phyloP scores from a whole-genome alignment of 2,888 invertebrate species.

The Morpho achilles region DNA sequence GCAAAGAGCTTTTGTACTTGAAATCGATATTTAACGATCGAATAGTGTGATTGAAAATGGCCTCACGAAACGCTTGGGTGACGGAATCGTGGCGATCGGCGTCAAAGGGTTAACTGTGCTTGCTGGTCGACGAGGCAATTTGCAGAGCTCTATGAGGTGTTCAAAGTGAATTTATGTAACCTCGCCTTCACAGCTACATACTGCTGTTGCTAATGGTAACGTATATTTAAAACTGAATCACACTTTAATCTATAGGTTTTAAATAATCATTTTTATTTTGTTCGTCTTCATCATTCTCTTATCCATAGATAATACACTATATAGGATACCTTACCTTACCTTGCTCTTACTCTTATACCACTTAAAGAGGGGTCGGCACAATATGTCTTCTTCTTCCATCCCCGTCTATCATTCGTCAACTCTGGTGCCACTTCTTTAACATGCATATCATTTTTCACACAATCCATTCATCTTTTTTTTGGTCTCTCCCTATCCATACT shows the following conservation, averaged over 20 bases:
- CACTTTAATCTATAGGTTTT: neutral
- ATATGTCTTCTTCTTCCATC: no score
- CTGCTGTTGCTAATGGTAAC: neutral
- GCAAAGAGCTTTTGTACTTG: neutral
- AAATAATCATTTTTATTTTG: no score
- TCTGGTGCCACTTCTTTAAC: no score
- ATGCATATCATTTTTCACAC: no score
- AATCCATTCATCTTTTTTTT: no score
- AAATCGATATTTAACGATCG: slow-evolving; percentile 13
- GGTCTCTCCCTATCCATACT: no score
- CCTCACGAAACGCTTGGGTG: slow-evolving; percentile 40
- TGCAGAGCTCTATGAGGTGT: slow-evolving; percentile 60
- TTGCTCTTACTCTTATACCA: no score
- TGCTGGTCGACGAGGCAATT: slow-evolving; percentile 58
- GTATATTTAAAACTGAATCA: neutral
- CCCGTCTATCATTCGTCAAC: no score
- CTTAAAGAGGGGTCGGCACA: no score
- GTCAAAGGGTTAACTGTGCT: slow-evolving; percentile 59
- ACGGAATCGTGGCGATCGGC: slow-evolving; percentile 49
- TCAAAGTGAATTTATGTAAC: slow-evolving; percentile 71
- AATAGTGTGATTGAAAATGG: slow-evolving; percentile 38
- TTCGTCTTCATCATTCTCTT: no score
- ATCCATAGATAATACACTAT: no score
- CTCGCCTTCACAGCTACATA: slow-evolving; percentile 42
- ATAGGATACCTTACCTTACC: no score